Conservation (phyloP, 2,113 vertebrate species). For the Pelodiscus sinensis region DNA sequence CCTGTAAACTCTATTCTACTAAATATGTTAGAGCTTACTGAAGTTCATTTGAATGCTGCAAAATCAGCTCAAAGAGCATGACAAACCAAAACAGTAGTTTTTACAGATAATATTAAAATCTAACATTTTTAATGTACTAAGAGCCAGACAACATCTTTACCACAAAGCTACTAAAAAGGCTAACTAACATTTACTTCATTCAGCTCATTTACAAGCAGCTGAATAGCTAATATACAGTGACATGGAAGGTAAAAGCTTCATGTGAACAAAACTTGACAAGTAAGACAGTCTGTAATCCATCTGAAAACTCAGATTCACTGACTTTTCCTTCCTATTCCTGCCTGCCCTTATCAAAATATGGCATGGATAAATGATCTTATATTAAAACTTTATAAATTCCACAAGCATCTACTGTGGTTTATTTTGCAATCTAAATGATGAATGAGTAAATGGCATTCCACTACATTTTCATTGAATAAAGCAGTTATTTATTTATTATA, state of each 20-base stretch:
- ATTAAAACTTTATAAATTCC: neutral
- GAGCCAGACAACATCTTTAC: constrained; percentile 61
- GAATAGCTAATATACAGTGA: neutral
- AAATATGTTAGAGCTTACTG: constrained; percentile 55
- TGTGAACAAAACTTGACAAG: neutral
- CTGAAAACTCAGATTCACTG: neutral
- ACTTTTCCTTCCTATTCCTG: neutral
- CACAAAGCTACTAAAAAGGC: constrained; percentile 67
- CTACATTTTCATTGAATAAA: neutral
- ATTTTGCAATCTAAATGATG: neutral
- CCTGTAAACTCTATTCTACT: constrained; percentile 67
- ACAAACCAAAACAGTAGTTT: constrained; percentile 61
- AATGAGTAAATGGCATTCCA: neutral
- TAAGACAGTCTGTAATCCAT: neutral
- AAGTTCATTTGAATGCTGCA: constrained; percentile 63
- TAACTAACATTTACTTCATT: constrained; percentile 55
- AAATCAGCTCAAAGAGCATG: constrained; percentile 49
- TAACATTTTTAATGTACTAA: constrained; percentile 62
- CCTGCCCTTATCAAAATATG: neutral
- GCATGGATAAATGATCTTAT: neutral
- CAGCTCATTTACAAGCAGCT: neutral
- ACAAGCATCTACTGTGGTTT: neutral
- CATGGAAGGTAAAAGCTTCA: neutral
- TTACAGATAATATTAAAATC: constrained; percentile 65
- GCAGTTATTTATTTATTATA: neutral